A percentile compares a stretch with the other conserved stretches of the same genome.
Evolutionary conservation across 30 jellyfish, hydroid and myxozoan species (phyloP).

Genomic region (Pelagia noctiluca): DNA sequence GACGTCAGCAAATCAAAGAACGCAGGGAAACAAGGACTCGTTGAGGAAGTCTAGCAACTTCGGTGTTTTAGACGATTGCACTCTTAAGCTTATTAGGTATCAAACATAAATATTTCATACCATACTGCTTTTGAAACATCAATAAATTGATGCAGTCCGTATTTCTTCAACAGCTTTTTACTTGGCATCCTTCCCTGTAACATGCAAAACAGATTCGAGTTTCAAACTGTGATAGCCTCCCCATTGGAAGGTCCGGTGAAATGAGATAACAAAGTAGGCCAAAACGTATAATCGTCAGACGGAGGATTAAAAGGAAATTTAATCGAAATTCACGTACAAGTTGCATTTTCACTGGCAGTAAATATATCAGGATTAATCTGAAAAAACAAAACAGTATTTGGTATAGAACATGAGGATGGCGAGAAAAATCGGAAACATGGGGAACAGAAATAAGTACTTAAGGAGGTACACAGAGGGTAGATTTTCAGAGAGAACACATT

Average conservation of each 20-base stretch:
- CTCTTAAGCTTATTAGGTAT: too few relatives aligned
- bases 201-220: too few relatives aligned
- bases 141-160: conserved; percentile 78
- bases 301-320: not conserved
- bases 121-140: conserved; percentile 89
- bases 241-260: too few relatives aligned
- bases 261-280: not conserved
- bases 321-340: conserved; percentile 46
- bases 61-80: too few relatives aligned
- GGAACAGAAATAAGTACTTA: not conserved
- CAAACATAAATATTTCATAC: conserved; percentile 17
- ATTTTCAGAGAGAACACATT: too few relatives aligned
- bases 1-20: too few relatives aligned
- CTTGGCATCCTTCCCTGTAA: conserved; percentile 98
- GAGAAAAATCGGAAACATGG: too few relatives aligned
- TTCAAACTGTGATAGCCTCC: too few relatives aligned
- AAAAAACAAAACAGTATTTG: not conserved
- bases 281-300: conserved; percentile 4
- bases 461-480: not conserved
- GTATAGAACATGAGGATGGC: too few relatives aligned
- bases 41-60: too few relatives aligned
- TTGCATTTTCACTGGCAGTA: conserved; percentile 96
- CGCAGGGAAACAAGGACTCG: too few relatives aligned
- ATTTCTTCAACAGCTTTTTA: conserved; percentile 63
- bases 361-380: conserved; percentile 77